Conservation (phyloP, 2,797 vertebrate species). For the Hemibagrus guttatus region DNA sequence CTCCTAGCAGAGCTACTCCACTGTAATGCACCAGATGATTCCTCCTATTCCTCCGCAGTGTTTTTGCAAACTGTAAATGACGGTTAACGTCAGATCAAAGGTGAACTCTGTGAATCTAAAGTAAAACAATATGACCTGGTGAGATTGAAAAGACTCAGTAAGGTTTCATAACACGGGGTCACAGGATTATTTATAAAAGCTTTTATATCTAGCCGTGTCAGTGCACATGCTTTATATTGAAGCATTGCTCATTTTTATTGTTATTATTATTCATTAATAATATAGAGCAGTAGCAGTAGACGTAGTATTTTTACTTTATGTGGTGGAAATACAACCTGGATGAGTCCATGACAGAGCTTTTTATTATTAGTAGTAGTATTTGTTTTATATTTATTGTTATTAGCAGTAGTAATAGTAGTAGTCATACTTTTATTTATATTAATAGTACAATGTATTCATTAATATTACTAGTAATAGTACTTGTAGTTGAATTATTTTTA, state of each 20-base stretch:
- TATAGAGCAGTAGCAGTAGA: not conserved
- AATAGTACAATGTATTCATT: too few species aligned
- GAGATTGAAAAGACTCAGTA: not conserved
- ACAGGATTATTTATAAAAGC: not conserved
- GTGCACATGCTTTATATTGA: not conserved
- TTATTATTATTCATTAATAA: not conserved
- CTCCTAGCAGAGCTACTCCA: not conserved
- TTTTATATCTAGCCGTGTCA: not conserved
- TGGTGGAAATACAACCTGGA: not conserved
- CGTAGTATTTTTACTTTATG: not conserved
- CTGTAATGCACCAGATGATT: not conserved
- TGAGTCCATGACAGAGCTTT: not conserved
- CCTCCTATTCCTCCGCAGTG: not conserved
- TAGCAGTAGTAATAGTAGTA: too few species aligned
- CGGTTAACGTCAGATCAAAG: constrained; percentile 20
- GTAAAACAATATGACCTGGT: not conserved
- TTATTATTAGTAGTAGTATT: not conserved
- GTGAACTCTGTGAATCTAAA: not conserved
- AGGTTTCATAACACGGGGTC: not conserved
- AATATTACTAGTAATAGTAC: too few species aligned
- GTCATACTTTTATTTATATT: too few species aligned
- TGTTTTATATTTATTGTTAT: not conserved
- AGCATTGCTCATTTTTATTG: not conserved
- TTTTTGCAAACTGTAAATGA: constrained; percentile 38
- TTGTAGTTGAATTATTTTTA: too few species aligned